Base-by-base conservation (phyloP, 2,797 vertebrate species). In the Heterohyrax brucei region DNA sequence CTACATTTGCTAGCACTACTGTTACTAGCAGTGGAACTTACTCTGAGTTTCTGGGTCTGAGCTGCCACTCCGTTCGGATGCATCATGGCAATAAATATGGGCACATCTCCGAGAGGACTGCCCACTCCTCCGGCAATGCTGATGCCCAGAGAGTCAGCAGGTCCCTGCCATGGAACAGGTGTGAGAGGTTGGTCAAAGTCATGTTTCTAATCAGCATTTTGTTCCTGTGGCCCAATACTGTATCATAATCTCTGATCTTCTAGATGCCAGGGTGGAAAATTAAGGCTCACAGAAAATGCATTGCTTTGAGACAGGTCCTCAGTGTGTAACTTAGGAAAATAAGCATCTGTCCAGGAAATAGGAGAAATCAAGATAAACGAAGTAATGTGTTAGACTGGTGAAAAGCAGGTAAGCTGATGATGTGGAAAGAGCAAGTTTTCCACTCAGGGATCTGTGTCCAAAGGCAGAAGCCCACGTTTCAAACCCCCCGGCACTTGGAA, bases 41-140 rank as follows among this genome's bases (percentile, higher is more conserved):
- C 99, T 98, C 99, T 99, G 85, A 99, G 99, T 96, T 99, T 99
- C 91, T 99, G 99, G 28, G 99, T 99, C 98, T 99, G 99, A 94
- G 99, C 99, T 5, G 99, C 99, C 92, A 99, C 98, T 93, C 99
- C 99, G 14, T 99, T 98, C 0, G 99, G 99, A 94, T 99, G 99
- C 99, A 99, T 99, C 99, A 99, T 99, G 93, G 99, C 99, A 89
- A 99, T 99, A 94, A 99, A 99, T 97, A 99, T 99, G 59, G 99
- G 99, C 78, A 99, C 99, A 78, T 99, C 99, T 2, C 99, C 99
- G 72, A 99, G 99, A 0, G 99, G 99, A 97, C 99, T 99, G 95
- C 99, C 99, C 91, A 99, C 98, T 48, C 99, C 99, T 61, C 99
- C 99, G 18, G 99, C 99, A 98, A 99, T 99, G 92, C 99, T 99